Evolutionary conservation across 2,888 invertebrate genomes (phyloP), one percentile per base, ranked within the genome.

Genomic region (Spisula solida): DNA sequence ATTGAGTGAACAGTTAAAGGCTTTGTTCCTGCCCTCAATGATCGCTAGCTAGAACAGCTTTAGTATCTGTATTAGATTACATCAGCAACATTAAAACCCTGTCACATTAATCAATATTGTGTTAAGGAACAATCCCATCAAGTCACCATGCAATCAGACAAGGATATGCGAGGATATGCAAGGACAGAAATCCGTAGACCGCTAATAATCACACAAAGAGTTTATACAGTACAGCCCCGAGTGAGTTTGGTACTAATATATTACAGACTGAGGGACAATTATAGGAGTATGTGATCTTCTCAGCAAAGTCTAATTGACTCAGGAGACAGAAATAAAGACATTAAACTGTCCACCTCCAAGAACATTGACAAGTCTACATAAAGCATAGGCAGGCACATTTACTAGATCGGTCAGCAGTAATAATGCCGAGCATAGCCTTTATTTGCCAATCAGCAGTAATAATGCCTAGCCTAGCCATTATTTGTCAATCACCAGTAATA

Each of bases 61-160:
- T n/a, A 20, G 20, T n/a, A 25, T n/a, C 60, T 25, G 60, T 8
- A 5, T 66, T 5, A 66, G 60, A 66, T 12, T 66, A 6, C 25
- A 66, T n/a, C 60, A 66, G n/a, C n/a, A 66, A 66, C 25, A n/a
- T 25, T 41, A 41, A 5, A 66, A 12, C 25, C 8, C 20, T 66
- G 60, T 66, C 60, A 66, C n/a, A 66, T 66, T 66, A 66, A 66
- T 66, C 60, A 66, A 66, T 66, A 66, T 25, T 25, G 10, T 25
- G 60, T 66, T 25, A 66, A n/a, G 60, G n/a, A 20, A 66, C 60
- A 66, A 66, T 66, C 60, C 60, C 60, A 66, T 66, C 25, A 66
- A 25, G 60, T 25, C 60, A 66, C 60, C 60, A 66, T 66, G 60
- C 6, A 25, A 66, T 25, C 60, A 66, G 25, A 66, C 25, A n/a